phyloP scores from a whole-genome alignment of 2,888 invertebrate species.

The Zelleria hepariella region DNA sequence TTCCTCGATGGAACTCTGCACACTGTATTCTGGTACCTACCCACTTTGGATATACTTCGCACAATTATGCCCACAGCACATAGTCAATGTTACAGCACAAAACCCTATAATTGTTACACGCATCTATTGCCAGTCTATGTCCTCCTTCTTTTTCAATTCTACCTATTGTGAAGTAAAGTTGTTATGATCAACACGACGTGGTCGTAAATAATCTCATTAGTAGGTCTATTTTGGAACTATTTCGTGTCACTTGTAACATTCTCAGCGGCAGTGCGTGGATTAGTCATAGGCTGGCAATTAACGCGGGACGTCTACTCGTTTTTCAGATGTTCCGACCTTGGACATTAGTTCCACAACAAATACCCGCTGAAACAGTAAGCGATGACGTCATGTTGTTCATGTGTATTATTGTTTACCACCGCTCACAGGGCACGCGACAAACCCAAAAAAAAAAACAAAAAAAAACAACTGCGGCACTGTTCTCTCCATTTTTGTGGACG shows the following conservation, averaged over 20 bases:
- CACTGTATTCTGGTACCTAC: neutral
- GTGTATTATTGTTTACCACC: constrained; percentile 66
- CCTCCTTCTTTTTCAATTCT: neutral
- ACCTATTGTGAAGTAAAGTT: neutral
- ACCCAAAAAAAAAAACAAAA: constrained; percentile 5
- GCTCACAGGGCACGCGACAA: constrained; percentile 46
- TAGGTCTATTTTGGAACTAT: neutral
- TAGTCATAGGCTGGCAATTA: constrained; percentile 54
- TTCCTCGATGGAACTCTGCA: neutral
- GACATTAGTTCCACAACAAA: constrained; percentile 67
- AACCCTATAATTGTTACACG: neutral
- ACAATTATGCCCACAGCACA: neutral
- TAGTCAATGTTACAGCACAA: neutral
- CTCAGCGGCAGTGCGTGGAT: constrained; percentile 27
- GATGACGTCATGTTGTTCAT: constrained; percentile 61
- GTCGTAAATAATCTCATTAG: neutral
- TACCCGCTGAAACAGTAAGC: constrained; percentile 69
- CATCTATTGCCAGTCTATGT: neutral
- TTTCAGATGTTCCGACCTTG: constrained; percentile 70
- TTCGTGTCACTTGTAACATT: neutral
- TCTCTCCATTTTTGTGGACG: constrained; percentile 1
- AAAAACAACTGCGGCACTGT: neutral
- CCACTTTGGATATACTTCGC: neutral
- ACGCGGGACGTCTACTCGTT: constrained; percentile 62
- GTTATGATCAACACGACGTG: neutral